Evolutionary conservation across 1,140 invertebrate genomes (phyloP).

Genomic region (Trachymyrmex septentrionalis): DNA sequence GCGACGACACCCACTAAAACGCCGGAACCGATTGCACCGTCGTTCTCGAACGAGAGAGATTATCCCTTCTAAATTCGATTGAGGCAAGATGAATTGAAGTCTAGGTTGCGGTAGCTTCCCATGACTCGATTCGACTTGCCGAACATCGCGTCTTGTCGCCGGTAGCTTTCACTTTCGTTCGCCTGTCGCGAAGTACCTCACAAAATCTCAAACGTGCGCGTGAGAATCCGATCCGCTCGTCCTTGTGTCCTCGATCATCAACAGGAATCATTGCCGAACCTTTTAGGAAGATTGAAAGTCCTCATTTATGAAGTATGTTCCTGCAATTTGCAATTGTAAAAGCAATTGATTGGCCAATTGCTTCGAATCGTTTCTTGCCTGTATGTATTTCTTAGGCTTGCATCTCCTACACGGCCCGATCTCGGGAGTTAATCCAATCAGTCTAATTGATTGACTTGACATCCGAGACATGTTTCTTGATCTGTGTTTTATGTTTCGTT

Average conservation of each 20-base stretch:
- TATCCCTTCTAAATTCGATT: constrained; percentile 12
- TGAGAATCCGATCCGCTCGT: neutral
- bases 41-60: constrained; percentile 2
- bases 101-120: constrained; percentile 22
- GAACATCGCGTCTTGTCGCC: no score
- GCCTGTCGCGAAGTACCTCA: constrained; percentile 13
- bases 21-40: constrained; percentile 5
- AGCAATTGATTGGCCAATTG: no score
- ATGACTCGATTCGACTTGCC: neutral
- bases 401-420: no score
- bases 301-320: neutral
- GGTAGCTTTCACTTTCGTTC: constrained; percentile 62
- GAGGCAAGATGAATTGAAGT: constrained; percentile 25
- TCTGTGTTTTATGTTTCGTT: no score
- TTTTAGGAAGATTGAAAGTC: neutral
- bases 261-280: neutral
- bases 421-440: no score
- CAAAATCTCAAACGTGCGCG: constrained; percentile 11
- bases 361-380: no score
- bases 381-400: no score
- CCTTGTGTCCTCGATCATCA: neutral
- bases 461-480: no score
- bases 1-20: neutral
- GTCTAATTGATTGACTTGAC: no score
- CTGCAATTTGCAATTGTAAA: neutral